A percentile compares a stretch with the other conserved stretches of the same genome.
phyloP scores from a whole-genome alignment of 2,797 vertebrate species.

The Syngnathus rostellatus region DNA sequence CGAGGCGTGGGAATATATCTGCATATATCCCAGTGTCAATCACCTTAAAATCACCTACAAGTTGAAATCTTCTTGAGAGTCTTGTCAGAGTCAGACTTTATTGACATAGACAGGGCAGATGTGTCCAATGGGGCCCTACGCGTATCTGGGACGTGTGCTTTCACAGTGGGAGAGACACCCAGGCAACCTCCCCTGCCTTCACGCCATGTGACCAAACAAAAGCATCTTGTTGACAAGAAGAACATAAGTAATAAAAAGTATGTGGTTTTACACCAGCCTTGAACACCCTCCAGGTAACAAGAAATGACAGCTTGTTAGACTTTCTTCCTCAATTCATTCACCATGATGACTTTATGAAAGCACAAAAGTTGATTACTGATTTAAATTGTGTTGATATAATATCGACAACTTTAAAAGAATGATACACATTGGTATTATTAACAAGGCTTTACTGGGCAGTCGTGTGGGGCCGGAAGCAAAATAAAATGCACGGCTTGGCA shows the following conservation, averaged over 20 bases:
- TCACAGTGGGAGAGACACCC: constrained; percentile 23
- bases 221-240: constrained; percentile 44
- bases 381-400: background rate
- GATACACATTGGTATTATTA: background rate
- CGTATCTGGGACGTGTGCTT: constrained; percentile 26
- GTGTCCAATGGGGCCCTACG: constrained; percentile 31
- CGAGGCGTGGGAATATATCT: constrained; percentile 23
- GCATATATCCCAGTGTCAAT: constrained; percentile 21
- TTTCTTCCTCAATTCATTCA: constrained; percentile 15
- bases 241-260: constrained; percentile 34
- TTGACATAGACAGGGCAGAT: constrained; percentile 33
- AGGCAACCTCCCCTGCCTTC: constrained; percentile 16
- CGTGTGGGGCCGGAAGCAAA: background rate
- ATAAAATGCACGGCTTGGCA: background rate
- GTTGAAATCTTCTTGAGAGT: constrained; percentile 8
- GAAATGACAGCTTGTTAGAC: constrained; percentile 30
- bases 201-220: constrained; percentile 15
- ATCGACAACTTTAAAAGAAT: background rate
- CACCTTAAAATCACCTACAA: constrained; percentile 17
- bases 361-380: background rate
- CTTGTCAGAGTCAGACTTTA: constrained; percentile 28
- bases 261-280: constrained; percentile 42
- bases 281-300: constrained; percentile 38
- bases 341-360: constrained; percentile 1
- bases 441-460: background rate